Evolutionary conservation across 1,140 invertebrate genomes (phyloP).

Genomic region (Drosophila albomicans): DNA sequence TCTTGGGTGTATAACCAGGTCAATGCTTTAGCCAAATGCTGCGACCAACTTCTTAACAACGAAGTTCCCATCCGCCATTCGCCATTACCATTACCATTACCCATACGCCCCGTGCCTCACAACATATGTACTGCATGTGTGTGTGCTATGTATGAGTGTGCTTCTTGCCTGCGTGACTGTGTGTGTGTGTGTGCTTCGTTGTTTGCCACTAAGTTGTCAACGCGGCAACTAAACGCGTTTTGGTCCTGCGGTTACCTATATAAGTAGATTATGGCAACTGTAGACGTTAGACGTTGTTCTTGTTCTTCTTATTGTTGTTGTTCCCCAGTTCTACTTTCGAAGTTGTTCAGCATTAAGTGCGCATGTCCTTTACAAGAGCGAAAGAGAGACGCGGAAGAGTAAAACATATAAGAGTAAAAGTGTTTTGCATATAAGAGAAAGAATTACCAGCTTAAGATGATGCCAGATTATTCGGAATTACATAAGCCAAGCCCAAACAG

Average conservation of each 20-base stretch:
- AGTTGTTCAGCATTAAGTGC: conserved; percentile 38
- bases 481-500: conserved; percentile 28
- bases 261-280: conserved; percentile 42
- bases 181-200: conserved; percentile 48
- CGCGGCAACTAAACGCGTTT: conserved; percentile 73
- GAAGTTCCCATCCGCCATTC: conserved; percentile 29
- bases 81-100: conserved; percentile 24
- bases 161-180: not conserved
- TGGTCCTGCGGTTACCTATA: conserved; percentile 67
- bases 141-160: not conserved
- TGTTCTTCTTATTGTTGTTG: conserved; percentile 15
- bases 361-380: conserved; percentile 22
- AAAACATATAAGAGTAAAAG: conserved; percentile 17
- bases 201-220: conserved; percentile 73
- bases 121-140: conserved; percentile 29
- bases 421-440: conserved; percentile 8
- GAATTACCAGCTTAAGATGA: conserved; percentile 15
- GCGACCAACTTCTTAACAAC: conserved; percentile 43
- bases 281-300: conserved; percentile 40
- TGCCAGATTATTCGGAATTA: conserved; percentile 37
- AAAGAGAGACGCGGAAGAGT: not conserved
- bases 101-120: conserved; percentile 32
- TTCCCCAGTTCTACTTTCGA: conserved; percentile 37
- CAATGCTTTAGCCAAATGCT: conserved; percentile 65
- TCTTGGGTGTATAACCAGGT: conserved; percentile 64